These are phyloP conservation scores for Taeniopygia guttata DNA, from an alignment of 2,797 vertebrate genomes.

Conservation along the genomic window DNA sequence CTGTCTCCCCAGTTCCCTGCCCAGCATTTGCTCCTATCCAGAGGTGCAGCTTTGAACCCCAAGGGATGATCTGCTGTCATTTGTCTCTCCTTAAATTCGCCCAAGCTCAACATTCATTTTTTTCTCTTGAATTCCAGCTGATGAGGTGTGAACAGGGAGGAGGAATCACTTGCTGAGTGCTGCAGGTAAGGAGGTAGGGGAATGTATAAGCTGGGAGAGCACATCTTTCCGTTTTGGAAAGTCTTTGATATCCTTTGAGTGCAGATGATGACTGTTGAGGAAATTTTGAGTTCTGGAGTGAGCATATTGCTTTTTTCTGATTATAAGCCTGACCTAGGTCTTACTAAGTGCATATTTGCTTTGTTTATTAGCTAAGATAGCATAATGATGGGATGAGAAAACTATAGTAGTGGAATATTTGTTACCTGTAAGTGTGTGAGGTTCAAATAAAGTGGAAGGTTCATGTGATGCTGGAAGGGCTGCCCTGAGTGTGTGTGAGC, in stretches of 20 bases:
- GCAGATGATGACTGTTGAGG: not conserved
- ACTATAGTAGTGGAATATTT: not conserved
- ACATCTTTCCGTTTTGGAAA: not conserved
- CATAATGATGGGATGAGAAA: not conserved
- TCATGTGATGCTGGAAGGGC: not conserved
- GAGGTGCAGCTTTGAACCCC: not conserved
- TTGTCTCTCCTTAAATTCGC: not conserved
- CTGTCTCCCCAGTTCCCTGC: not conserved
- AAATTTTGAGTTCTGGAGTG: not conserved
- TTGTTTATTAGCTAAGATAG: not conserved
- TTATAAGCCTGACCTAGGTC: not conserved
- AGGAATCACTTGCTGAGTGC: not conserved
- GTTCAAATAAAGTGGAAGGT: not conserved
- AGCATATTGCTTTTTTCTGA: not conserved
- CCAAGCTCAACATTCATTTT: not conserved
- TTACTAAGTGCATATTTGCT: accelerated
- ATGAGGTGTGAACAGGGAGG: not conserved
- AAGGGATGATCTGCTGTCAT: not conserved
- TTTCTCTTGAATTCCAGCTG: not conserved
- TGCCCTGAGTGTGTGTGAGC: not conserved
- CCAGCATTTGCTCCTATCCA: not conserved
- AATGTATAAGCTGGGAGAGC: not conserved
- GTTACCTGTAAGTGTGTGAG: not conserved
- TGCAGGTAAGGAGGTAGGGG: not conserved
- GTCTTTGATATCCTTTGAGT: not conserved